Evolutionary conservation across 2,888 invertebrate species (phyloP).

Genomic region (Agriopis aurantiaria): DNA sequence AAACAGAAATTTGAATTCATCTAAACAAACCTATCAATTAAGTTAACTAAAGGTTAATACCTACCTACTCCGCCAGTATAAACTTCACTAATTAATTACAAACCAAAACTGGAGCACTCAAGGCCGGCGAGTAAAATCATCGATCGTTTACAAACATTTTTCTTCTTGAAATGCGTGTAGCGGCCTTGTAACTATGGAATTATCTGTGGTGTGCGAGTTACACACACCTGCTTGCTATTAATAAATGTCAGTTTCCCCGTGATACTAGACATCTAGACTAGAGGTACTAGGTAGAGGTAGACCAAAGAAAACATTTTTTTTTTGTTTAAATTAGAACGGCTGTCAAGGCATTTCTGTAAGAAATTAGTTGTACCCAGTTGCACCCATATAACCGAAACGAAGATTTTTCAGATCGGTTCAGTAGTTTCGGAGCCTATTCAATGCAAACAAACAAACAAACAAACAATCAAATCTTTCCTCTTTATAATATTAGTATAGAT

Average conservation of each 20-base stretch:
- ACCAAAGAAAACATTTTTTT: no score
- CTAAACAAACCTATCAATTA: not conserved
- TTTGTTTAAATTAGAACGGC: no score
- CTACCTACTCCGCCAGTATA: not conserved
- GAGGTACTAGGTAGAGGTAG: not conserved
- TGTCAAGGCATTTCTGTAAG: no score
- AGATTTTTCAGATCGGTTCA: no score
- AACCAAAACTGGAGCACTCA: conserved; percentile 16
- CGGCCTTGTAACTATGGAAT: not conserved
- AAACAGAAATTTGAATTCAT: not conserved
- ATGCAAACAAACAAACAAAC: no score
- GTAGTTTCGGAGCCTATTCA: no score
- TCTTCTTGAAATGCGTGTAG: conserved; percentile 3
- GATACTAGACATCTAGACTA: not conserved
- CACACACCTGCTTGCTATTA: conserved; percentile 17
- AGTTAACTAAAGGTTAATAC: conserved; percentile 8
- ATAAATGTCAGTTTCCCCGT: conserved; percentile 5
- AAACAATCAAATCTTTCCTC: no score
- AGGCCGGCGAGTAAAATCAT: conserved; percentile 18
- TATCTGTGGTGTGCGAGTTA: conserved; percentile 1
- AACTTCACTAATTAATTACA: conserved; percentile 3
- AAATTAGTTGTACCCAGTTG: no score
- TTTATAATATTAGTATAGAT: no score
- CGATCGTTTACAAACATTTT: conserved; percentile 29
- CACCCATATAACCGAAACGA: no score